phyloP scores from a whole-genome alignment of 2,888 invertebrate genomes.

The Ophioninae sp. region DNA sequence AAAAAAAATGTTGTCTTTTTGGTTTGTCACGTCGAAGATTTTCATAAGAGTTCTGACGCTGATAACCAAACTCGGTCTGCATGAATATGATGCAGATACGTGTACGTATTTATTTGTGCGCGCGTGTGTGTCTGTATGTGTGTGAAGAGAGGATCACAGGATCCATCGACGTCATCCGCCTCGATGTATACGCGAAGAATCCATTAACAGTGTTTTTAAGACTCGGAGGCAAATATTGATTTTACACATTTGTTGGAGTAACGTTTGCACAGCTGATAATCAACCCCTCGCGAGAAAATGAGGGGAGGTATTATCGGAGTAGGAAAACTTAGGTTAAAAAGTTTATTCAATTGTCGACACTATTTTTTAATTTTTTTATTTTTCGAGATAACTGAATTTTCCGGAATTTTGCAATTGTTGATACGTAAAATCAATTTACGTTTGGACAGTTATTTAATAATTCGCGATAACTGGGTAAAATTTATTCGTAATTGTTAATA shows the following conservation, averaged over 20 bases:
- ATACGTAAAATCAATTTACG: too few species aligned
- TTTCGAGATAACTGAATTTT: not conserved
- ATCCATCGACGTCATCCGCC: conserved; percentile 15
- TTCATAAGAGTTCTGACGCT: conserved; percentile 4
- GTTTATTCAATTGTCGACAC: not conserved
- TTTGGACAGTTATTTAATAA: too few species aligned
- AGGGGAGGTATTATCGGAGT: conserved; percentile 8
- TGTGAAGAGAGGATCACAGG: not conserved
- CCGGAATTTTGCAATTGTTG: too few species aligned
- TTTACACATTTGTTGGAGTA: conserved; percentile 72
- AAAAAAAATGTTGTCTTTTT: conserved; percentile 1
- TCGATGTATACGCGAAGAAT: conserved; percentile 65
- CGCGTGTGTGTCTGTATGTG: not conserved
- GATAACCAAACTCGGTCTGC: conserved; percentile 12
- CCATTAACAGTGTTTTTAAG: conserved; percentile 72
- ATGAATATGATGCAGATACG: not conserved
- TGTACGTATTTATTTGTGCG: not conserved
- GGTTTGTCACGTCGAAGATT: conserved; percentile 11
- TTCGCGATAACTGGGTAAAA: too few species aligned
- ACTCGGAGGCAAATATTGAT: conserved; percentile 71
- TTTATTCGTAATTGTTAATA: too few species aligned
- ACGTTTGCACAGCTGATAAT: conserved; percentile 74
- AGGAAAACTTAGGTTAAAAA: conserved; percentile 12
- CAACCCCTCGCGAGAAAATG: conserved; percentile 45
- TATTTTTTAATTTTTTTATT: not conserved